These are phyloP conservation scores for Molossus alvarezi DNA, from an alignment of 2,797 vertebrate genomes.

Conservation along the genomic window DNA sequence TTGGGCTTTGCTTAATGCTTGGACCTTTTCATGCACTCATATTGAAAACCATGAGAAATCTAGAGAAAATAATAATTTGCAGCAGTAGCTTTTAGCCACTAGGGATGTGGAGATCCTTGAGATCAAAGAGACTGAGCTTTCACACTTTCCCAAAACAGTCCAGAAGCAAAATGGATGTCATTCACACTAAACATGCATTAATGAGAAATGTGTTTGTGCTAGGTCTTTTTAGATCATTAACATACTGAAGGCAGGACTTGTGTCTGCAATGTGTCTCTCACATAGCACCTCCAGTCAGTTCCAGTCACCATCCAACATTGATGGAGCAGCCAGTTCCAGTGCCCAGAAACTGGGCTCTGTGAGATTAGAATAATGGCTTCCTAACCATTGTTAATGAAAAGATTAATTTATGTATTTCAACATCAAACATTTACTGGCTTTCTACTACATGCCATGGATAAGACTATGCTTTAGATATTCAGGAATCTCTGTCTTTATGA, in stretches of 20 bases:
- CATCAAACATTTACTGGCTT: not conserved
- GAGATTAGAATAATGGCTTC: not conserved
- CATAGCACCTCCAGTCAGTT: not conserved
- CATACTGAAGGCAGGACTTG: not conserved
- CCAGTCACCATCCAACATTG: not conserved
- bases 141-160: not conserved
- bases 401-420: not conserved
- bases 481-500: not conserved
- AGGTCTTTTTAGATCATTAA: not conserved
- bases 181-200: not conserved
- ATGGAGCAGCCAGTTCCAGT: not conserved
- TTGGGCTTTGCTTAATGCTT: constrained; percentile 56
- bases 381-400: not conserved
- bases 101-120: constrained; percentile 9
- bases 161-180: constrained; percentile 25
- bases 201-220: not conserved
- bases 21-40: constrained; percentile 9
- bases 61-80: constrained; percentile 5
- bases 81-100: not conserved
- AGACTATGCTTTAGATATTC: not conserved
- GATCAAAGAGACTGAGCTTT: not conserved
- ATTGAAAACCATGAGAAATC: not conserved
- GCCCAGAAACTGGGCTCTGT: not conserved
- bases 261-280: not conserved
- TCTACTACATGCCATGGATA: not conserved